Conservation (phyloP, 92 coral and sea anemone genomes). For the Hydrozoanthus gracilis region DNA sequence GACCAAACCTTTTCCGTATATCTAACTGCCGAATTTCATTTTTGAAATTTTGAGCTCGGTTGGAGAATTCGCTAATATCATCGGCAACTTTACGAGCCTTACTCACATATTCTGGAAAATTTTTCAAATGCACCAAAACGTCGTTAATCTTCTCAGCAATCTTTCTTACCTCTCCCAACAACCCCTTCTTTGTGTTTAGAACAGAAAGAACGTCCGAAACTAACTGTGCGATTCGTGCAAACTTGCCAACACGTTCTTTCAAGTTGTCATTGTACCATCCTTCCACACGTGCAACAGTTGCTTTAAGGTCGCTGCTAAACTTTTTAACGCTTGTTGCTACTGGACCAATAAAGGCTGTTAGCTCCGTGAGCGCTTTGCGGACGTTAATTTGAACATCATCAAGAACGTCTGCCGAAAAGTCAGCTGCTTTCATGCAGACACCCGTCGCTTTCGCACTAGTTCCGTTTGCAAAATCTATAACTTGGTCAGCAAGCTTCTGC, state of each 20-base stretch:
- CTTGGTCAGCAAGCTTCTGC: conserved; percentile 79
- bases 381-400: conserved; percentile 86
- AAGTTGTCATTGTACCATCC: conserved; percentile 86
- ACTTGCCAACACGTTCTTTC: conserved; percentile 85
- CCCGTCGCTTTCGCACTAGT: conserved; percentile 80
- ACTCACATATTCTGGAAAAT: conserved; percentile 86
- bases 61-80: conserved; percentile 79
- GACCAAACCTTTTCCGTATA: conserved; percentile 67
- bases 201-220: conserved; percentile 88
- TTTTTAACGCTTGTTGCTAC: conserved; percentile 69
- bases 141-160: conserved; percentile 80
- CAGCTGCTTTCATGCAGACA: conserved; percentile 78
- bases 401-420: conserved; percentile 79
- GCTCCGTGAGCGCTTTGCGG: conserved; percentile 71
- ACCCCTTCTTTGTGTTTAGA: conserved; percentile 82
- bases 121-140: conserved; percentile 66
- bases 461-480: conserved; percentile 88
- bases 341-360: conserved; percentile 80
- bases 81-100: conserved; percentile 89
- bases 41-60: conserved; percentile 74
- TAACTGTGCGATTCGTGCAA: conserved; percentile 79
- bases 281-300: conserved; percentile 81
- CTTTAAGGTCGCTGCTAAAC: conserved; percentile 74
- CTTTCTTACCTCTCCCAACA: conserved; percentile 76
- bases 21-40: conserved; percentile 83